phyloP scores from a whole-genome alignment of 1,140 invertebrate species.

The Stegodyphus dumicola region DNA sequence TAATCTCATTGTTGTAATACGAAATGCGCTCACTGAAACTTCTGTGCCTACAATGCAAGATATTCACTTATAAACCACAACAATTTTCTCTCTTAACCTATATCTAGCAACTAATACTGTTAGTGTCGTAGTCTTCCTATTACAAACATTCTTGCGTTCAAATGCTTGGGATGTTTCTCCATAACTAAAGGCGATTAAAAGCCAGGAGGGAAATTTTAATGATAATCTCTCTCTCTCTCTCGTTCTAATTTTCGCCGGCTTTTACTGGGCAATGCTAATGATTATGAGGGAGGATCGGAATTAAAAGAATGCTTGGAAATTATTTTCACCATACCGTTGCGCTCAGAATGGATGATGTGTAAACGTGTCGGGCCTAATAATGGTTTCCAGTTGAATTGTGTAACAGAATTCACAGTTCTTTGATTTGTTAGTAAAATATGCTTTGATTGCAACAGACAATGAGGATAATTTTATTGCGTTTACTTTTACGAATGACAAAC shows the following conservation, averaged over 20 bases:
- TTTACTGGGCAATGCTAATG: slow-evolving; percentile 43
- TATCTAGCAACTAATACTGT: slow-evolving; percentile 27
- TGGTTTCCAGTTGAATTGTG: slow-evolving; percentile 4
- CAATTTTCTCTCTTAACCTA: too few relatives aligned
- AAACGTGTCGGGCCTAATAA: slow-evolving; percentile 18
- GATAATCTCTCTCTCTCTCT: slow-evolving; percentile 49
- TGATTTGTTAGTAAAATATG: slow-evolving; percentile 17
- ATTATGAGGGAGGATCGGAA: slow-evolving; percentile 46
- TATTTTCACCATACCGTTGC: neutral
- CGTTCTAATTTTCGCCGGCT: slow-evolving; percentile 35
- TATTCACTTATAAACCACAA: too few relatives aligned
- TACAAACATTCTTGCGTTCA: slow-evolving; percentile 35
- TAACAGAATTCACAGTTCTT: slow-evolving; percentile 8
- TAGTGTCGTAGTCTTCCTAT: slow-evolving; percentile 29
- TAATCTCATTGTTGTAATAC: too few relatives aligned
- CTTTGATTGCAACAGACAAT: slow-evolving; percentile 12
- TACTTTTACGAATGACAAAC: neutral
- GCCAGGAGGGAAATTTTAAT: slow-evolving; percentile 34
- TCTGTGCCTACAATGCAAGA: too few relatives aligned
- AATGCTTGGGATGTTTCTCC: slow-evolving; percentile 48
- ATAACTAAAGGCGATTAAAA: slow-evolving; percentile 47
- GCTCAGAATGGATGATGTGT: slow-evolving; percentile 16
- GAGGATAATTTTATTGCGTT: neutral
- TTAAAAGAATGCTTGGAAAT: slow-evolving; percentile 44
- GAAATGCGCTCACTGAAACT: too few relatives aligned